A percentile compares a stretch with the other conserved stretches of the same genome.
These are phyloP conservation scores for Batillaria attramentaria DNA, from an alignment of 1,140 invertebrate species.

Conservation along the genomic window DNA sequence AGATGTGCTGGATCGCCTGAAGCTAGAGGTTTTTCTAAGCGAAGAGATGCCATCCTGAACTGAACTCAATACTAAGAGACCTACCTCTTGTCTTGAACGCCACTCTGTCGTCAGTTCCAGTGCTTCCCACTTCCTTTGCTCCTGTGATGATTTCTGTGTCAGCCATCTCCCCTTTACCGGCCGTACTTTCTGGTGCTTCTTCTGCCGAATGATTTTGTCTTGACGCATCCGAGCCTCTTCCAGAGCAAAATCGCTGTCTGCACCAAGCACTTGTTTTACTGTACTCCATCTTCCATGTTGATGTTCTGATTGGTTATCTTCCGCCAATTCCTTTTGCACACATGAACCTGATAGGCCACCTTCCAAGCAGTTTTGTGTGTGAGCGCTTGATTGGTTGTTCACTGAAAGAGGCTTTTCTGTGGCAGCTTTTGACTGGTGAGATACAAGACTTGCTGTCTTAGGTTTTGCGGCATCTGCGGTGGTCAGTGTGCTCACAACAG, in stretches of 20 bases:
- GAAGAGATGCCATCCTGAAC: not conserved
- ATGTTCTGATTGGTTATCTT: not conserved
- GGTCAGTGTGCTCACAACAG: no score
- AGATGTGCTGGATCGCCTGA: no score
- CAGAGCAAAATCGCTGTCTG: constrained; percentile 11
- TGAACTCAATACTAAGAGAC: not conserved
- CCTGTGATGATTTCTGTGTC: constrained; percentile 24
- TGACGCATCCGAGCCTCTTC: constrained; percentile 52
- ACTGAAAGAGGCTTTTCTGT: no score
- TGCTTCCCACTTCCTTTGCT: constrained; percentile 32
- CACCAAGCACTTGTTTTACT: not conserved
- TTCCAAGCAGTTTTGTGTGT: no score
- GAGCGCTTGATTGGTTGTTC: no score
- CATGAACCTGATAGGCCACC: no score
- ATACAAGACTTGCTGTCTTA: no score
- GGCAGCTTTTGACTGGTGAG: no score
- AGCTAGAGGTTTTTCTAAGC: not conserved
- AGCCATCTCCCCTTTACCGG: constrained; percentile 51
- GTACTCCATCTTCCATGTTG: not conserved
- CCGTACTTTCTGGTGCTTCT: constrained; percentile 40
- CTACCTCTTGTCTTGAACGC: not conserved
- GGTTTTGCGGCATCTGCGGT: no score
- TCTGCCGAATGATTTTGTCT: constrained; percentile 50
- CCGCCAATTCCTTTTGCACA: no score
- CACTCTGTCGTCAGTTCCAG: not conserved